Percentiles rank a stretch among this genome's conserved stretches.
phyloP scores from a whole-genome alignment of 2,113 vertebrate species.

The Melospiza melodia region DNA sequence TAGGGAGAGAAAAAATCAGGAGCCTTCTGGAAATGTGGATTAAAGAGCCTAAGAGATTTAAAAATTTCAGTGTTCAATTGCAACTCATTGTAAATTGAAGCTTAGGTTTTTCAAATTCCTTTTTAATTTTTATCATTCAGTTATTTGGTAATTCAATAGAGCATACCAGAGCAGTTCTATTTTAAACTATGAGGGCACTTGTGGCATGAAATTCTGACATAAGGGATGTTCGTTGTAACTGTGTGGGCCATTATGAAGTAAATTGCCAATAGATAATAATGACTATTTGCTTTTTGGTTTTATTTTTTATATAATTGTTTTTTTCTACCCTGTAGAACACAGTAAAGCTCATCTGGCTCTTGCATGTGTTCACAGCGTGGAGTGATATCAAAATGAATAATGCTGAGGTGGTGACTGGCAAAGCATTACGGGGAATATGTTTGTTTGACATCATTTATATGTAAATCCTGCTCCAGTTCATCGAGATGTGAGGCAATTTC shows the following conservation, averaged over 20 bases:
- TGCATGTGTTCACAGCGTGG: constrained; percentile 36
- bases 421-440: constrained; percentile 37
- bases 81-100: neutral
- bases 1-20: neutral
- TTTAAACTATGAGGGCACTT: neutral
- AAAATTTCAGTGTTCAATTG: neutral
- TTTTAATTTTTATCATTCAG: neutral
- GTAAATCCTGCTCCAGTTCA: constrained; percentile 66
- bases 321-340: neutral
- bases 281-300: neutral
- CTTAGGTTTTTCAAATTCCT: neutral
- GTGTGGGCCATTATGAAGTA: neutral
- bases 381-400: constrained; percentile 61
- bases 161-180: neutral
- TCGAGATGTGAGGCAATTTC: constrained; percentile 31
- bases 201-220: neutral
- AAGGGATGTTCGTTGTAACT: neutral
- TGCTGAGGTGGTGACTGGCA: constrained; percentile 48
- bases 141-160: neutral
- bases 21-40: neutral
- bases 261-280: constrained; percentile 20
- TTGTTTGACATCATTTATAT: constrained; percentile 56
- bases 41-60: neutral
- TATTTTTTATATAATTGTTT: neutral
- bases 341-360: constrained; percentile 13